Percentiles rank a stretch among this genome's conserved stretches.
phyloP scores from a whole-genome alignment of 1,140 invertebrate genomes.

The Leptestheria dahalacensis region DNA sequence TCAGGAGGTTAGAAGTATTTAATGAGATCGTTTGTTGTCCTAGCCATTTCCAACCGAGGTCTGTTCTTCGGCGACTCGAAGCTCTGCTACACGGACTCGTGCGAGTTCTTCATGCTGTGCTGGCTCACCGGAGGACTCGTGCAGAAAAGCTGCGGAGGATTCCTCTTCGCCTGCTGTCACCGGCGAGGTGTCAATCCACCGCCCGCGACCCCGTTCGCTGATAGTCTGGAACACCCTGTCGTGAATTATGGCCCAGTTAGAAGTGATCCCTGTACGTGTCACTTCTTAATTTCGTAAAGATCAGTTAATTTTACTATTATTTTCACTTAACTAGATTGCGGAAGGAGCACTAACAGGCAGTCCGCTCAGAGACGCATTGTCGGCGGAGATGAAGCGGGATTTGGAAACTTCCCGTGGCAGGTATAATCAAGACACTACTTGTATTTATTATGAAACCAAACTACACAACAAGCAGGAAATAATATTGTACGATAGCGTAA shows the following conservation, averaged over 20 bases:
- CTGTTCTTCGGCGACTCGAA: slow-evolving; percentile 30
- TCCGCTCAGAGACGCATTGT: slow-evolving; percentile 77
- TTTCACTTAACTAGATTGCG: slow-evolving; percentile 48
- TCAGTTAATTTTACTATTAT: background rate
- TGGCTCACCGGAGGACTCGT: slow-evolving; percentile 78
- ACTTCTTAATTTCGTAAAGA: background rate
- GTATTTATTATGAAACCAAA: background rate
- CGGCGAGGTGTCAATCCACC: slow-evolving; percentile 24
- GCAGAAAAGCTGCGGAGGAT: slow-evolving; percentile 61
- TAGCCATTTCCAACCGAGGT: slow-evolving; percentile 1
- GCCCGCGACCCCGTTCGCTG: slow-evolving; percentile 27
- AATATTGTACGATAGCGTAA: too few species aligned
- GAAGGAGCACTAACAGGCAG: slow-evolving; percentile 55
- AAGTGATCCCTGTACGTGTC: slow-evolving; percentile 54
- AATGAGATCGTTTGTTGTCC: too few species aligned
- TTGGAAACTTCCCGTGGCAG: slow-evolving; percentile 90
- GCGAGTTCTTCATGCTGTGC: slow-evolving; percentile 82
- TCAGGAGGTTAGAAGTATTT: too few species aligned
- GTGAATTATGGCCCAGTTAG: slow-evolving; percentile 46
- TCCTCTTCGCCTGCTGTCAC: slow-evolving; percentile 77
- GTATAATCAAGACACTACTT: slow-evolving; percentile 26
- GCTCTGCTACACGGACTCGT: slow-evolving; percentile 51
- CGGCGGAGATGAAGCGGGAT: slow-evolving; percentile 81
- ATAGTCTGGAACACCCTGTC: slow-evolving; percentile 32
- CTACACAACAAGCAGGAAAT: too few species aligned